These are phyloP conservation scores for Saimiri boliviensis DNA, from an alignment of 2,113 vertebrate genomes.

Conservation along the genomic window DNA sequence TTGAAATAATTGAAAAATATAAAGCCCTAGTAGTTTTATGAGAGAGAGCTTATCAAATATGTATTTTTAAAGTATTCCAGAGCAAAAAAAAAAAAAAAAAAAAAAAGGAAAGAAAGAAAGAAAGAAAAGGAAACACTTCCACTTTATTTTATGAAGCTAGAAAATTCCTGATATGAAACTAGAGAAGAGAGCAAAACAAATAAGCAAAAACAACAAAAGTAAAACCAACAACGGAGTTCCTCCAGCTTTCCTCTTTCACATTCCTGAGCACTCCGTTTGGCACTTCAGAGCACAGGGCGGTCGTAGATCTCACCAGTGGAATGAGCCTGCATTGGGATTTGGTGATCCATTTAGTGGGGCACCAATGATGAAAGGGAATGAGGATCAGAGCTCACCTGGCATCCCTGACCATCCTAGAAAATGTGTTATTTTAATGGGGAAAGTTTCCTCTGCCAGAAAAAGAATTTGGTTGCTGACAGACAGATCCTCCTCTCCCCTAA, in stretches of 20 bases:
- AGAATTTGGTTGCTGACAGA: neutral
- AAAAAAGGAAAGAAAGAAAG: slow-evolving; percentile 25
- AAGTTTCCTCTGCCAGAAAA: neutral
- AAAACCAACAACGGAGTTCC: neutral
- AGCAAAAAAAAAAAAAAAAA: slow-evolving; percentile 24
- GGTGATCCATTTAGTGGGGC: neutral
- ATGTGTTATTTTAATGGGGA: neutral
- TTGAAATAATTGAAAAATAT: neutral
- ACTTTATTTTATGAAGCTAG: neutral
- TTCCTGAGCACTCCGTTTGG: neutral
- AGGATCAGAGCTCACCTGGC: no score
- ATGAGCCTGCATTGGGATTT: no score
- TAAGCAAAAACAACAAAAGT: neutral
- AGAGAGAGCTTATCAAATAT: neutral
- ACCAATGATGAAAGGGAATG: neutral
- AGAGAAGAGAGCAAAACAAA: neutral
- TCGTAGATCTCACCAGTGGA: neutral
- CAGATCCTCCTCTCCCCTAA: neutral
- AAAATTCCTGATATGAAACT: neutral
- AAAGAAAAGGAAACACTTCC: neutral
- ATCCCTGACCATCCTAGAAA: neutral
- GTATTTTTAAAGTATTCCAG: neutral
- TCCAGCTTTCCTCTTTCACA: neutral
- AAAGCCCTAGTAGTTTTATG: neutral
- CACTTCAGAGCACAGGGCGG: accelerated